Conservation (phyloP, 2,113 vertebrate species). For the Catagonus wagneri region DNA sequence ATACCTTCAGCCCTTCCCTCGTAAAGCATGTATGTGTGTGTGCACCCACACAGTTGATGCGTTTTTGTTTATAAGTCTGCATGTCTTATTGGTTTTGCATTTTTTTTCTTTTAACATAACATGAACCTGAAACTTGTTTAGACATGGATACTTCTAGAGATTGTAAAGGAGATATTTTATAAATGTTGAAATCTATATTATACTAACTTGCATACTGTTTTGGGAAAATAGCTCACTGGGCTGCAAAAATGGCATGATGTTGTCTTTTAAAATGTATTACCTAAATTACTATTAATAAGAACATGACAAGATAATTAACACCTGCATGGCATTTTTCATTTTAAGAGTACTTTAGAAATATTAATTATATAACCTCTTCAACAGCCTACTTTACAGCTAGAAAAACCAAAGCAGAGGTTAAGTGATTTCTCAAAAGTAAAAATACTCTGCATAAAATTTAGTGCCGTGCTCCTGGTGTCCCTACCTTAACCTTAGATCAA, state of each 20-base stretch:
- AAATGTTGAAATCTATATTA: conserved; percentile 54
- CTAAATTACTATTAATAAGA: conserved; percentile 76
- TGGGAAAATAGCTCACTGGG: conserved; percentile 37
- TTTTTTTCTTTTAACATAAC: not conserved
- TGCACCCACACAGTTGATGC: not conserved
- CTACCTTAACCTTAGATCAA: conserved; percentile 57
- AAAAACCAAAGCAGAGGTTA: conserved; percentile 79
- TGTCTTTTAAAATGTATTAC: conserved; percentile 66
- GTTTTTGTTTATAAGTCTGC: rapidly evolving
- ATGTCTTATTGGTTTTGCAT: not conserved
- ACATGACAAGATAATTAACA: conserved; percentile 82
- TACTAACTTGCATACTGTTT: conserved; percentile 28
- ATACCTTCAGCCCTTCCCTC: not conserved
- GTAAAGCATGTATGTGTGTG: not conserved
- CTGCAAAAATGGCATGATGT: conserved; percentile 37
- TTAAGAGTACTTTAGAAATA: conserved; percentile 80
- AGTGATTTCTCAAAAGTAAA: conserved; percentile 77
- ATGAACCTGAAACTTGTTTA: not conserved
- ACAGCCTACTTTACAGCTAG: conserved; percentile 66
- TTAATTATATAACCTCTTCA: conserved; percentile 80
- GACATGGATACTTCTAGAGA: conserved; percentile 21
- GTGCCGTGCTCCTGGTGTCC: not conserved
- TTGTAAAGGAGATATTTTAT: conserved; percentile 40
- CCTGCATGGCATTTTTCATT: conserved; percentile 66
- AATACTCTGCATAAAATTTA: conserved; percentile 63